phyloP scores from a whole-genome alignment of 1,140 invertebrate genomes.

The Polypedilum pembai region DNA sequence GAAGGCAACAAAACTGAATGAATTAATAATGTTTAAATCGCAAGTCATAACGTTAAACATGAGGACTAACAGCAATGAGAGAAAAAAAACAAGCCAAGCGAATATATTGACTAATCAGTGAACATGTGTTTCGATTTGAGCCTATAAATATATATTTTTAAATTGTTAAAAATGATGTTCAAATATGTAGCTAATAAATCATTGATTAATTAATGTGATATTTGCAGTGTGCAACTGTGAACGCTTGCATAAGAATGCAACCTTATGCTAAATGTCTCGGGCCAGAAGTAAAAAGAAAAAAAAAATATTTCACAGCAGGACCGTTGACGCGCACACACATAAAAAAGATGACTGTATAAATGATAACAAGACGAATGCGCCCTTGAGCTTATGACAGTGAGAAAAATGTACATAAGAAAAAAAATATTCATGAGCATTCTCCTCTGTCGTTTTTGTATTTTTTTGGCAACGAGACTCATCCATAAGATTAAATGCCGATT shows the following conservation, averaged over 20 bases:
- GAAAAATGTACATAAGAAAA: neutral
- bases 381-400: conserved; percentile 16
- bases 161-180: conserved; percentile 19
- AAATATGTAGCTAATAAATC: conserved; percentile 25
- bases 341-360: conserved; percentile 18
- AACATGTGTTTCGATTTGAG: conserved; percentile 27
- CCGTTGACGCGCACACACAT: conserved; percentile 3
- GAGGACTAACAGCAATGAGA: neutral
- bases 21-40: conserved; percentile 24
- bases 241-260: neutral
- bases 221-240: neutral
- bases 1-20: neutral
- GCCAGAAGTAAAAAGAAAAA: neutral
- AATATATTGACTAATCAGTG: conserved; percentile 24
- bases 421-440: neutral
- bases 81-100: neutral
- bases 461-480: conserved; percentile 16
- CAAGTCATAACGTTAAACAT: conserved; percentile 6
- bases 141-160: conserved; percentile 10
- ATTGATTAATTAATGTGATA: conserved; percentile 25
- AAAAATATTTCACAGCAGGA: neutral
- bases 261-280: conserved; percentile 2
- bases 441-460: neutral
- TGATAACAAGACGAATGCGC: conserved; percentile 15
- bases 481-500: conserved; percentile 17